Evolutionary conservation across 2,888 invertebrate genomes (phyloP), one percentile per base, ranked within the genome.

Genomic region (Erebia ligea): DNA sequence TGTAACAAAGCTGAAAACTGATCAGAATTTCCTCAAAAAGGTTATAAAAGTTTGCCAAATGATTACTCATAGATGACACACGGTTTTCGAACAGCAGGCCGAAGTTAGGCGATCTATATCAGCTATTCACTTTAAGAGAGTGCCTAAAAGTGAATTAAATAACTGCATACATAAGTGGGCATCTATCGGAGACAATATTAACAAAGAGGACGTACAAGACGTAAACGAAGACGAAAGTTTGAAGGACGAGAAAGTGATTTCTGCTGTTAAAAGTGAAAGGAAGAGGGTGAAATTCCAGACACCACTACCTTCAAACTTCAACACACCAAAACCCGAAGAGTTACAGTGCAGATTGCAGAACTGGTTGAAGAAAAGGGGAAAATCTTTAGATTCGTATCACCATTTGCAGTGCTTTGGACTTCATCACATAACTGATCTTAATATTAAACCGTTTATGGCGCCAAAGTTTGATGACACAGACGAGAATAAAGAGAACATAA

Each of bases 351-450:
- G 90, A 67, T 78, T 95, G 17, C 90, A 91, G 64, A 84, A 87
- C 0, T 95, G 95, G 95, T 80, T 95, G 8, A 83, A 88, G 57
- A 93, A 93, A 72, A 83, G 88, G 17, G 94, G 94, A 0, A 94
- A 94, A 76, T 88, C 91, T 0, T 62, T 94, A 0, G 85, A 90
- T 61, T 86, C 90, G 0, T 95, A 89, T 76, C 93, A 92, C 15
- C 94, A 95, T 78, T 82, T 95, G 48, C 94, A 94, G 79, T 94
- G 94, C 77, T 95, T 95, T 50, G 94, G 92, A 1, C 76, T 93
- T 13, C 82, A 89, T 58, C 88, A 90, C 66, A 65, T 89, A n/a
- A 68, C 82, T 0, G 54, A 19, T 19, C 54, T 10, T 19, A 82
- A 77, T n/a, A 73, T 81, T 0, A 80, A 73, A 45, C 79, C 81